Conservation (phyloP, 2,888 invertebrate species). For the Rhyacophila evoluta region DNA sequence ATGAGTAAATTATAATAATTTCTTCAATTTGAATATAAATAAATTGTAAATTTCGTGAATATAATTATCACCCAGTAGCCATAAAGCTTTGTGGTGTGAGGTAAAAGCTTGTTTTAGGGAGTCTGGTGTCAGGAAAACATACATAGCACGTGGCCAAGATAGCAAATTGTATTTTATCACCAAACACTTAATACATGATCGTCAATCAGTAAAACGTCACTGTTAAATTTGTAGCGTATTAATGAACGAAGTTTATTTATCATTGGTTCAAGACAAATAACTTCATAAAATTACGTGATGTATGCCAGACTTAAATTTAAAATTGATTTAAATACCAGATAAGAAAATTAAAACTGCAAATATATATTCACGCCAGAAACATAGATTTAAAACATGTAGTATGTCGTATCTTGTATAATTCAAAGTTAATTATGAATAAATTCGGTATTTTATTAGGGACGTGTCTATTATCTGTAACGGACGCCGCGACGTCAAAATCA, state of each 20-base stretch:
- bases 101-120: constrained; percentile 14
- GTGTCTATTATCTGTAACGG: too few species aligned
- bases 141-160: background rate
- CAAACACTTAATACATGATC: constrained; percentile 16
- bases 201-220: constrained; percentile 17
- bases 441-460: too few species aligned
- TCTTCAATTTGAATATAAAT: too few species aligned
- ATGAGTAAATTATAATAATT: too few species aligned
- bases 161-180: constrained; percentile 18
- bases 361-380: too few species aligned
- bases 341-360: too few species aligned
- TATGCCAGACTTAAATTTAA: background rate
- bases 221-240: background rate
- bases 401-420: too few species aligned
- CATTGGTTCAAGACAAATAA: background rate
- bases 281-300: background rate
- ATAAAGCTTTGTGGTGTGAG: background rate
- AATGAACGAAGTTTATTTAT: background rate
- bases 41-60: too few species aligned
- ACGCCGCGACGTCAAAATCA: too few species aligned
- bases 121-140: constrained; percentile 17
- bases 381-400: too few species aligned
- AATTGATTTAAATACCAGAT: background rate
- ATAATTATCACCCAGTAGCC: background rate
- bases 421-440: too few species aligned